Evolutionary conservation across 2,888 invertebrate species (phyloP).

Genomic region (Rhagium mordax): DNA sequence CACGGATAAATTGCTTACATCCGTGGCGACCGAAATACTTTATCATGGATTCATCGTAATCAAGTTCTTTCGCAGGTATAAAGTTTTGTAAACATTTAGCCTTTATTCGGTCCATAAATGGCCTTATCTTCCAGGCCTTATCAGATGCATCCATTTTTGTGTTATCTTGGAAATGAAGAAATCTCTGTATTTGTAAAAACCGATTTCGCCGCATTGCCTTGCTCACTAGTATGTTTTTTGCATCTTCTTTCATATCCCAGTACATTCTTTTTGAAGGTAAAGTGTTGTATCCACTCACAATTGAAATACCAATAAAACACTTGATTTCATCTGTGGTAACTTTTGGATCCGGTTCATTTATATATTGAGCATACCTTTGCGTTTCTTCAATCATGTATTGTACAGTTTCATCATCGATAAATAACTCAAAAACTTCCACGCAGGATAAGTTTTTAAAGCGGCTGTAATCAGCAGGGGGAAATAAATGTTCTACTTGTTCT

Average conservation of each 20-base stretch:
- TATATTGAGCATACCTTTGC: too few species aligned
- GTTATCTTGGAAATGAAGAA: background rate
- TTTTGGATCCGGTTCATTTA: background rate
- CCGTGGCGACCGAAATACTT: background rate
- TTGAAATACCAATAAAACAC: background rate
- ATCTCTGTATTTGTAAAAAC: constrained; percentile 4
- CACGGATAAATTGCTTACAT: constrained; percentile 44
- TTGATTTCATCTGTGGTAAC: background rate
- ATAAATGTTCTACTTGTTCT: background rate
- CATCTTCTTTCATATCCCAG: constrained; percentile 5
- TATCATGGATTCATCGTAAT: background rate
- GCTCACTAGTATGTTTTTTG: background rate
- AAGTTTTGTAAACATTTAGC: background rate
- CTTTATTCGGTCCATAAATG: background rate
- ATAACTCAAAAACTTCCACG: background rate
- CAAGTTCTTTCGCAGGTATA: background rate
- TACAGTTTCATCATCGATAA: background rate
- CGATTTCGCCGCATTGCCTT: background rate
- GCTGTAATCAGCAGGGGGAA: background rate
- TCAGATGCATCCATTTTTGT: background rate
- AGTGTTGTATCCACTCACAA: background rate
- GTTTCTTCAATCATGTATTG: too few species aligned
- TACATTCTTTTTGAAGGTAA: constrained; percentile 2
- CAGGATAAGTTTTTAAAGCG: background rate
- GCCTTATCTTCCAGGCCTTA: background rate